A percentile compares a stretch with the other conserved stretches of the same genome.
phyloP scores from a whole-genome alignment of 2,113 vertebrate species.

The Chinchilla lanigera region DNA sequence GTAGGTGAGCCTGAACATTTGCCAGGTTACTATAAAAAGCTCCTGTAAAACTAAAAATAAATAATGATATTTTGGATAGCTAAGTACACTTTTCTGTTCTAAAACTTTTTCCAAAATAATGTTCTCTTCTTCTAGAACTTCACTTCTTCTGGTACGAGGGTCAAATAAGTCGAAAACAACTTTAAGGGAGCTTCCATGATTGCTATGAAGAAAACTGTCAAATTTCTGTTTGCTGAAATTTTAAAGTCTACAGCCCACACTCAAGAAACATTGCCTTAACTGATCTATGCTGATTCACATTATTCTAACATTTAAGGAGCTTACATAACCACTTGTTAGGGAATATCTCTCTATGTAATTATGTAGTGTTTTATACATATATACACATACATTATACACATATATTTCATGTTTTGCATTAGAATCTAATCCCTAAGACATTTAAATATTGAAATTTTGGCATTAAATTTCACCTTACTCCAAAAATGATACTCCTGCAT shows the following conservation, averaged over 20 bases:
- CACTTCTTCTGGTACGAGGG: neutral
- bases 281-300: neutral
- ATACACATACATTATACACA: neutral
- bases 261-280: constrained; percentile 12
- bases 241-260: constrained; percentile 3
- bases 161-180: neutral
- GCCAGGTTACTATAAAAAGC: neutral
- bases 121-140: neutral
- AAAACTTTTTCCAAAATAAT: neutral
- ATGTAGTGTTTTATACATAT: constrained; percentile 53
- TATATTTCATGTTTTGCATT: constrained; percentile 51
- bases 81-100: neutral
- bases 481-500: neutral
- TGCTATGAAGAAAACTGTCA: neutral
- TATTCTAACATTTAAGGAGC: constrained; percentile 48
- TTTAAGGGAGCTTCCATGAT: neutral
- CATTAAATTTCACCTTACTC: constrained; percentile 64
- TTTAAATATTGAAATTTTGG: constrained; percentile 70
- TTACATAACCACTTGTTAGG: constrained; percentile 57
- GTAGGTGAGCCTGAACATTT: neutral
- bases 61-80: neutral
- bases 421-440: constrained; percentile 32
- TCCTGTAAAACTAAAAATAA: neutral
- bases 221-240: neutral
- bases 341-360: constrained; percentile 36